phyloP scores from a whole-genome alignment of 2,113 vertebrate genomes.

The Hydrolagus affinis region DNA sequence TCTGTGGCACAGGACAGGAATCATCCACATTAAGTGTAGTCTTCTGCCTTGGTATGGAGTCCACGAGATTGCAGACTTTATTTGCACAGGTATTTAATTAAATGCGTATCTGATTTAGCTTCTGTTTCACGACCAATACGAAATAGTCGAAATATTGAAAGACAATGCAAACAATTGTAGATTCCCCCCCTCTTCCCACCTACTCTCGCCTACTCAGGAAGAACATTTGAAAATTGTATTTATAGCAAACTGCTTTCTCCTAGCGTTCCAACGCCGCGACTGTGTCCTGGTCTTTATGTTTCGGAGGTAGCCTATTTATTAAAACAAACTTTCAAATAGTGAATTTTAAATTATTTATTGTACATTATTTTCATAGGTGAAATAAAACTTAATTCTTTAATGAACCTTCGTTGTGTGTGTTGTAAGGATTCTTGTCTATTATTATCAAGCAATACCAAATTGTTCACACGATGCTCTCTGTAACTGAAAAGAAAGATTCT shows the following conservation, averaged over 20 bases:
- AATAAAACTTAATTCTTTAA: constrained; percentile 65
- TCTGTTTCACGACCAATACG: not conserved
- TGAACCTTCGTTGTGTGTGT: constrained; percentile 42
- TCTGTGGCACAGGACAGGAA: constrained; percentile 8
- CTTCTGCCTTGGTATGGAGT: constrained; percentile 17
- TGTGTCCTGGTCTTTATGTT: constrained; percentile 62
- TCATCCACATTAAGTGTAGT: constrained; percentile 26
- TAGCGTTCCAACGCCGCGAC: constrained; percentile 51
- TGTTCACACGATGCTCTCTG: not conserved
- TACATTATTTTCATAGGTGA: constrained; percentile 98
- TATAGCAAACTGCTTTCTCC: constrained; percentile 52
- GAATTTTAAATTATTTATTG: constrained; percentile 97
- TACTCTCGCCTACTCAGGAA: constrained; percentile 55
- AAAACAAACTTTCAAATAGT: constrained; percentile 80
- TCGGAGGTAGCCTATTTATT: constrained; percentile 97
- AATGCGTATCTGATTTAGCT: constrained; percentile 2
- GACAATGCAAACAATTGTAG: not conserved
- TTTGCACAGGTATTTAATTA: constrained; percentile 29
- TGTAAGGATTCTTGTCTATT: constrained; percentile 34
- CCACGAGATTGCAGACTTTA: constrained; percentile 21
- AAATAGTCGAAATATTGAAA: not conserved
- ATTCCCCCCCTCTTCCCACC: not conserved
- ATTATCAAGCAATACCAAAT: not conserved
- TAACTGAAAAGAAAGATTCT: not conserved
- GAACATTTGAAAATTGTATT: constrained; percentile 41